Evolutionary conservation across 92 coral and sea anemone genomes (phyloP), one percentile per base, ranked within the genome.

Genomic region (Epizoanthus rinbou): DNA sequence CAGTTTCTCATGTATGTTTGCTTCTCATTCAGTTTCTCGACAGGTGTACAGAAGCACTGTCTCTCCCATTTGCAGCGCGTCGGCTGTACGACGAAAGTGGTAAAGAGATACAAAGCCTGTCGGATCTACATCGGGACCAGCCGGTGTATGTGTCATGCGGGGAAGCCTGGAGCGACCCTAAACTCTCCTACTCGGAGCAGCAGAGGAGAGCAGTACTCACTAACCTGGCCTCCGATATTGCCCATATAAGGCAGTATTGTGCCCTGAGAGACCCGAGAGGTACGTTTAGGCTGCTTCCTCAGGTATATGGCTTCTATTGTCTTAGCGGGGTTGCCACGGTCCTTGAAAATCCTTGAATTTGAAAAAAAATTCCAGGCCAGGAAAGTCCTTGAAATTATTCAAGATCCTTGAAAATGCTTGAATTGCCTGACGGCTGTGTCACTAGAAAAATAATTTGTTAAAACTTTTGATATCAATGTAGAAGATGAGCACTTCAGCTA

Each of bases 91-190:
- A 90, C 56, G 95, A 88, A 63, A 80, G 71, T 76, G 98, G 98
- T 19, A 88, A 52, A 21, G 98, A 93, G 79, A 79, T 93, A 18
- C 70, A 64, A 52, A 86, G 87, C 74, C 86, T 95, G 21, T 83
- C 94, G 1, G 91, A 80, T 16, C 86, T 95, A 18, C 87, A 91
- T 71, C 93, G 98, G 73, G 93, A 95, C 73, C 94, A 95, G 76
- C 68, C 87, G 45, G 98, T 95, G 59, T 93, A 83, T 67, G 98
- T 87, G 17, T 91, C 98, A 31, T 93, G 98, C 37, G 98, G 98
- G 1, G 98, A 95, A 86, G 87, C 95, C 16, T 95, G 98, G 98
- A 89, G 87, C 64, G 94, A 95, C 82, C 95, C 92, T 41, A 90
- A 95, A 74, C 81, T 91, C 64, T 91, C 98, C 14, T 84, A 95